These are phyloP conservation scores for Gavia stellata DNA, from an alignment of 2,113 vertebrate genomes.

Conservation along the genomic window DNA sequence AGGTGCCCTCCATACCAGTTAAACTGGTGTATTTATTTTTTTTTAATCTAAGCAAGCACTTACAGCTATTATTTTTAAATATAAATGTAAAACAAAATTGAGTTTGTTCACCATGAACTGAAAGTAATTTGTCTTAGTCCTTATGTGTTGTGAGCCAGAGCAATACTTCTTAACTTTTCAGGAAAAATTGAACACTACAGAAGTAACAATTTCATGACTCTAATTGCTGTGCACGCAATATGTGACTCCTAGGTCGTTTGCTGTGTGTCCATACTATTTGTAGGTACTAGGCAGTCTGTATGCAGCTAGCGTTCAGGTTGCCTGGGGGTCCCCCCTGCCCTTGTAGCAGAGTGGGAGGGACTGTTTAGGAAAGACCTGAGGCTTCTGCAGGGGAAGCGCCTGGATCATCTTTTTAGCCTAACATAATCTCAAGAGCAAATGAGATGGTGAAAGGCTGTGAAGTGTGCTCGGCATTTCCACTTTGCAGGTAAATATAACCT, in stretches of 20 bases:
- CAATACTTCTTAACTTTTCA: background rate
- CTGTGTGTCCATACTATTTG: background rate
- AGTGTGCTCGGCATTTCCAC: background rate
- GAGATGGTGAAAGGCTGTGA: background rate
- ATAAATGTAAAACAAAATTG: background rate
- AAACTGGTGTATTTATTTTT: background rate
- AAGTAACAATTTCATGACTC: background rate
- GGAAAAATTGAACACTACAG: background rate
- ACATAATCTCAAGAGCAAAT: background rate
- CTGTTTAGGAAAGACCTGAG: background rate
- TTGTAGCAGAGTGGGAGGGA: background rate
- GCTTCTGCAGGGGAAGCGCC: background rate
- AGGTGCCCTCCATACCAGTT: background rate
- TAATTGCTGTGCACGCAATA: accelerated
- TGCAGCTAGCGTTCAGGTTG: background rate
- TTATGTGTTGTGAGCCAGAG: background rate
- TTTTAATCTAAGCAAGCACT: background rate
- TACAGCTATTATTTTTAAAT: background rate
- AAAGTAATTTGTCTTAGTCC: background rate
- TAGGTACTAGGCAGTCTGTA: background rate
- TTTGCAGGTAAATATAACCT: background rate
- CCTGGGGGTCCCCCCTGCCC: background rate
- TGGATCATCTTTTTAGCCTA: background rate
- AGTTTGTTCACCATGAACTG: background rate
- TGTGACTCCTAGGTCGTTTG: accelerated